These are phyloP conservation scores for Rhopalosiphum nymphaeae DNA, from an alignment of 2,888 invertebrate genomes.

Conservation along the genomic window DNA sequence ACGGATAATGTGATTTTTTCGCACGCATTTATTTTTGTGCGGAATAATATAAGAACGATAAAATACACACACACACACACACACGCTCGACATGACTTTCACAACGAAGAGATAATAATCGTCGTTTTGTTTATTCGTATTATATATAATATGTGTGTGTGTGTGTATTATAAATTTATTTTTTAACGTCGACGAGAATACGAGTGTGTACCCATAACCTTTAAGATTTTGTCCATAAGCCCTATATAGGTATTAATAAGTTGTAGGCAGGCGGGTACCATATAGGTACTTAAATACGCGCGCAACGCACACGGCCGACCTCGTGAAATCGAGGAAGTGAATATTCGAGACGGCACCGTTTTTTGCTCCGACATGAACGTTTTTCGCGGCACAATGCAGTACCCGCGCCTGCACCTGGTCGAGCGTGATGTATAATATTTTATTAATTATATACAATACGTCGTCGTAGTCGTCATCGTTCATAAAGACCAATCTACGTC, in stretches of 20 bases:
- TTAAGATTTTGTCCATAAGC: neutral
- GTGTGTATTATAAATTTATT: neutral
- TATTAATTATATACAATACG: neutral
- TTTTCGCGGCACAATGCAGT: neutral
- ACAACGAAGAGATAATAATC: conserved; percentile 35
- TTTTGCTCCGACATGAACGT: neutral
- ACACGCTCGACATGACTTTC: conserved; percentile 1
- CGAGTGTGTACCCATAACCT: conserved; percentile 15
- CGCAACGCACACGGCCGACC: neutral
- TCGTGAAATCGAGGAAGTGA: conserved; percentile 21
- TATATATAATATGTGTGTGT: no score
- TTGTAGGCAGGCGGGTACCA: neutral
- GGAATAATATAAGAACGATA: neutral
- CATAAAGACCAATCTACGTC: neutral
- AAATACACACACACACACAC: neutral
- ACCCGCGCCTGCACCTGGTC: neutral
- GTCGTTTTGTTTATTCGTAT: neutral
- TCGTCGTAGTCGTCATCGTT: neutral
- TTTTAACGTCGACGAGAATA: neutral
- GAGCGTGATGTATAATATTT: neutral
- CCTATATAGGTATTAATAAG: neutral
- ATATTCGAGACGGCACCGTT: neutral
- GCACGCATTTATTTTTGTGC: neutral
- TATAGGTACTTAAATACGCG: neutral
- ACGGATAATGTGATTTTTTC: neutral